These are phyloP conservation scores for Gortyna flavago DNA, from an alignment of 2,888 invertebrate species.

Conservation along the genomic window DNA sequence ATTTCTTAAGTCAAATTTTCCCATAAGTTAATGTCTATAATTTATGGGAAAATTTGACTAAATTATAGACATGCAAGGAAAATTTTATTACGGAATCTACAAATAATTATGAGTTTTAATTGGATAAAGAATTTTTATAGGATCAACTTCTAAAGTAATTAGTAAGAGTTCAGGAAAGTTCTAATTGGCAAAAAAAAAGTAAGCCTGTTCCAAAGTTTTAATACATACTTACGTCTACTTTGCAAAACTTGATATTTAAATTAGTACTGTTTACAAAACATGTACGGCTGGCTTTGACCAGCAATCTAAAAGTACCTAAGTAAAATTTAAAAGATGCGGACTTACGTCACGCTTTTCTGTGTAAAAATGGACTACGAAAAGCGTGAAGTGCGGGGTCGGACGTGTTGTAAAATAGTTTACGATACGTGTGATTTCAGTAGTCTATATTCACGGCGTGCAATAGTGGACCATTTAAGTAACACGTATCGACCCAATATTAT, in stretches of 20 bases:
- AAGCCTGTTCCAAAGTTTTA: not conserved
- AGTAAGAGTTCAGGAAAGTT: slow-evolving; percentile 15
- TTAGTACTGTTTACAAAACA: not conserved
- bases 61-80: not conserved
- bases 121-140: slow-evolving; percentile 41
- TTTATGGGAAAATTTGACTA: too few relatives aligned
- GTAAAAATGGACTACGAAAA: too few relatives aligned
- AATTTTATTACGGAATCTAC: not conserved
- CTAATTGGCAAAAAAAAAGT: not conserved
- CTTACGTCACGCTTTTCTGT: too few relatives aligned
- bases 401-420: too few relatives aligned
- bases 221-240: not conserved
- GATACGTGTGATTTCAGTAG: too few relatives aligned
- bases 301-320: not conserved
- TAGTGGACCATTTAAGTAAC: too few relatives aligned
- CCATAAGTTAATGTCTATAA: too few relatives aligned
- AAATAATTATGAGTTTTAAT: slow-evolving; percentile 52
- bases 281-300: not conserved
- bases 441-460: too few relatives aligned
- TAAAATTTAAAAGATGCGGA: too few relatives aligned
- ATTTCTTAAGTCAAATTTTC: not conserved
- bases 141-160: slow-evolving; percentile 24
- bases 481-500: not conserved
- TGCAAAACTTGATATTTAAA: not conserved
- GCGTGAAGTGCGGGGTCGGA: too few relatives aligned